These are phyloP conservation scores for Drosophila maculinotata DNA, from an alignment of 2,888 invertebrate species.

Conservation along the genomic window DNA sequence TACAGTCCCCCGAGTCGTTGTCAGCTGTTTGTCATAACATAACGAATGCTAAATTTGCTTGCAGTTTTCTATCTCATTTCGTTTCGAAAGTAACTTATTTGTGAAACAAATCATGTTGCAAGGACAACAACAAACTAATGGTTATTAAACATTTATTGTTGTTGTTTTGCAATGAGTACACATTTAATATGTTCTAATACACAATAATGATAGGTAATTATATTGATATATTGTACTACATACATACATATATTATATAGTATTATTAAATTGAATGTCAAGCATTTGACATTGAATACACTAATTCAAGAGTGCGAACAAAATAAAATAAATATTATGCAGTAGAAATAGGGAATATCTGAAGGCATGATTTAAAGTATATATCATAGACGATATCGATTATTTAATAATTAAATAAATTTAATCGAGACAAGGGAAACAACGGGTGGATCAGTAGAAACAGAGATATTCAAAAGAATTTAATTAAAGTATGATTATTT, in stretches of 20 bases:
- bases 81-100: slow-evolving; percentile 64
- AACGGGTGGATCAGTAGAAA: too few species aligned
- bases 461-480: too few species aligned
- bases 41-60: slow-evolving; percentile 27
- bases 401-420: too few species aligned
- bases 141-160: slow-evolving; percentile 13
- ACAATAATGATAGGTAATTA: slow-evolving; percentile 73
- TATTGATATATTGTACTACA: slow-evolving; percentile 38
- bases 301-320: slow-evolving; percentile 31
- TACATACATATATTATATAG: slow-evolving; percentile 4
- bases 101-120: slow-evolving; percentile 68
- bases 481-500: too few species aligned
- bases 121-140: slow-evolving; percentile 61
- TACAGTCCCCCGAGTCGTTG: slow-evolving; percentile 59
- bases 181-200: slow-evolving; percentile 47
- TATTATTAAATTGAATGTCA: slow-evolving; percentile 58
- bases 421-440: too few species aligned
- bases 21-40: slow-evolving; percentile 48
- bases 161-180: slow-evolving; percentile 1
- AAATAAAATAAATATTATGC: too few species aligned
- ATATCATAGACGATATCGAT: background rate
- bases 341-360: background rate
- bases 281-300: slow-evolving; percentile 31
- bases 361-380: too few species aligned
- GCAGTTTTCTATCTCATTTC: slow-evolving; percentile 25